A percentile compares a stretch with the other conserved stretches of the same genome.
phyloP scores from a whole-genome alignment of 2,888 invertebrate genomes.

The Aspidiotus rigidus region DNA sequence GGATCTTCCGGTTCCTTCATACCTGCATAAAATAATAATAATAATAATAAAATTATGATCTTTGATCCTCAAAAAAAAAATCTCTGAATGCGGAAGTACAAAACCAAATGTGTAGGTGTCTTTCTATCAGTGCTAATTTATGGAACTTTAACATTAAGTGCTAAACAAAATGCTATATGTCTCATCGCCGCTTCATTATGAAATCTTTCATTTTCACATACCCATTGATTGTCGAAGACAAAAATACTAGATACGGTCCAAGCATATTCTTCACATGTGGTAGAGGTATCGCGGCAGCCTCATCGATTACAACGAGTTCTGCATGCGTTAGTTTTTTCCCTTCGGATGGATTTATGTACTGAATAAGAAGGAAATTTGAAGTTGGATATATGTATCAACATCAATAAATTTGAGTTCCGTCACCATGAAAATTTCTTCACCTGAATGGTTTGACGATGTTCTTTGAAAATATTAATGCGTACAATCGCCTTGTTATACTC shows the following conservation, averaged over 20 bases:
- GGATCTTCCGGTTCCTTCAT: constrained; percentile 95
- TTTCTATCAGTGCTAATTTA: too few species aligned
- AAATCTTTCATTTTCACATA: constrained; percentile 39
- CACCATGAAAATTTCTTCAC: constrained; percentile 44
- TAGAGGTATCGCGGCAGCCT: constrained; percentile 96
- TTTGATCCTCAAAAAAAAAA: not conserved
- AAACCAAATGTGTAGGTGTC: not conserved
- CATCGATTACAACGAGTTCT: constrained; percentile 91
- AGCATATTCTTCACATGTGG: constrained; percentile 81
- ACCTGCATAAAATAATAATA: constrained; percentile 45
- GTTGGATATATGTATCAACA: not conserved
- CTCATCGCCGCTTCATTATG: too few species aligned
- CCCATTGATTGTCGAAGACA: constrained; percentile 95
- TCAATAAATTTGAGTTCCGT: not conserved
- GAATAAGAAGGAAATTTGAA: constrained; percentile 34
- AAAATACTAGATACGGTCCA: constrained; percentile 84
- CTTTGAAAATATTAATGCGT: constrained; percentile 79
- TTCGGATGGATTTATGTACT: constrained; percentile 94
- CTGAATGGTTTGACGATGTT: constrained; percentile 88
- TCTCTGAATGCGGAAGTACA: not conserved
- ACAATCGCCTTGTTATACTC: constrained; percentile 95
- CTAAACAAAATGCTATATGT: too few species aligned
- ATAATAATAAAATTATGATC: not conserved
- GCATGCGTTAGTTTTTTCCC: constrained; percentile 81
- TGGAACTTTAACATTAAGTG: too few species aligned